phyloP scores from a whole-genome alignment of 2,888 invertebrate species.

The Xanthorhoe designata region DNA sequence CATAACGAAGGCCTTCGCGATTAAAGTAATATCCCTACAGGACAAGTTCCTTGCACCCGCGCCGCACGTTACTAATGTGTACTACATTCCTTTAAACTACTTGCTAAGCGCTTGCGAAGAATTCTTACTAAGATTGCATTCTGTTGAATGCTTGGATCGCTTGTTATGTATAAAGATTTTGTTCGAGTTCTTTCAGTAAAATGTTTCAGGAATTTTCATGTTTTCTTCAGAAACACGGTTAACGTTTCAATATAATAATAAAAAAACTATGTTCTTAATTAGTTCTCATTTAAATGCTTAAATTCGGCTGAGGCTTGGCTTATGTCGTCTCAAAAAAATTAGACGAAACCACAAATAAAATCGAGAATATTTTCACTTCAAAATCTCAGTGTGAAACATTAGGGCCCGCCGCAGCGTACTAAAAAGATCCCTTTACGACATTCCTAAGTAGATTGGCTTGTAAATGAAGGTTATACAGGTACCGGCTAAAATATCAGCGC shows the following conservation, averaged over 20 bases:
- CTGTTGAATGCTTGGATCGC: constrained; percentile 22
- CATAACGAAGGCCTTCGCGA: constrained; percentile 70
- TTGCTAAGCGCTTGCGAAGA: constrained; percentile 50
- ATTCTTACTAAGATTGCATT: constrained; percentile 38
- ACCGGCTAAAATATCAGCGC: constrained; percentile 69
- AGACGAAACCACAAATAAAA: constrained; percentile 28
- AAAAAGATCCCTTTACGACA: constrained; percentile 61
- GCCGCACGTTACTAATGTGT: constrained; percentile 55
- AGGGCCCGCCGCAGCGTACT: constrained; percentile 47
- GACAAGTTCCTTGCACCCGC: constrained; percentile 60
- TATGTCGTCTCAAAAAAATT: constrained; percentile 21
- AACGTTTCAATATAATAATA: not conserved
- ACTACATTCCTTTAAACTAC: constrained; percentile 58
- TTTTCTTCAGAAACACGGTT: not conserved
- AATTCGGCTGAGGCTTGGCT: not conserved
- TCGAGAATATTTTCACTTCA: constrained; percentile 36
- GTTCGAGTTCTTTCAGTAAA: not conserved
- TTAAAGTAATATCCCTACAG: constrained; percentile 71
- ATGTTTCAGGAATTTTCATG: constrained; percentile 11
- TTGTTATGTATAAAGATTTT: constrained; percentile 16
- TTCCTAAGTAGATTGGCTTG: constrained; percentile 59
- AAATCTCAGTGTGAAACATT: constrained; percentile 46
- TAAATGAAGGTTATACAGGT: constrained; percentile 67
- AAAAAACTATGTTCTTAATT: not conserved
- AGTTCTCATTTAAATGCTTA: not conserved